A percentile compares a stretch with the other conserved stretches of the same genome.
These are phyloP conservation scores for Polylopha cassiicola DNA, from an alignment of 2,888 invertebrate species.

Conservation along the genomic window DNA sequence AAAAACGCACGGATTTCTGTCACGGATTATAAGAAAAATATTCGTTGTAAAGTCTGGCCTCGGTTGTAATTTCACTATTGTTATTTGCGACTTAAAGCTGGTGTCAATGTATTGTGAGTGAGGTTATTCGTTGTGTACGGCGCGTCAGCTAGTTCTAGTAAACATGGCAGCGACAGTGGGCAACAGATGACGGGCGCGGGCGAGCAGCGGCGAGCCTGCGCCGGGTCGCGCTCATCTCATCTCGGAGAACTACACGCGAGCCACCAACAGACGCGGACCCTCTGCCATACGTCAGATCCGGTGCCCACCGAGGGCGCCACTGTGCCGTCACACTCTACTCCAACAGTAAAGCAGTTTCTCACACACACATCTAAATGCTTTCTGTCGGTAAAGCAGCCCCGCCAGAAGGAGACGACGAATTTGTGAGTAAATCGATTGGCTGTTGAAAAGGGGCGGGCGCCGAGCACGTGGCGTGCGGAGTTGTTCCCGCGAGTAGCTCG, in stretches of 20 bases:
- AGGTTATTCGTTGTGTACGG: conserved; percentile 73
- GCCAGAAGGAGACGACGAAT: conserved; percentile 53
- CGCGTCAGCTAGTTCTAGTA: conserved; percentile 71
- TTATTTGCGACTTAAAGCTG: conserved; percentile 42
- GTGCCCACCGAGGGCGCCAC: conserved; percentile 53
- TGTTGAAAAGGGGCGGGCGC: conserved; percentile 63
- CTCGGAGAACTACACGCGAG: conserved; percentile 42
- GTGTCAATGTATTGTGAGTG: conserved; percentile 48
- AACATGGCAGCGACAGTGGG: conserved; percentile 69
- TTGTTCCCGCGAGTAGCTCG: conserved; percentile 44
- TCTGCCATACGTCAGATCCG: conserved; percentile 31
- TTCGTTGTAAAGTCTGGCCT: conserved; percentile 60
- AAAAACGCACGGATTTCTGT: conserved; percentile 8
- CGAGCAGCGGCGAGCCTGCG: conserved; percentile 63
- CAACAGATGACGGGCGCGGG: conserved; percentile 75
- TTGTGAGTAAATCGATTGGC: conserved; percentile 67
- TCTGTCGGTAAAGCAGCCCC: conserved; percentile 62
- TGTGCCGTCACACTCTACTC: conserved; percentile 39
- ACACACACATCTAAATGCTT: conserved; percentile 41
- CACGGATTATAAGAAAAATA: conserved; percentile 22
- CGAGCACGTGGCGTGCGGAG: conserved; percentile 63
- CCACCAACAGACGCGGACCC: conserved; percentile 49
- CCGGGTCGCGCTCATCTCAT: conserved; percentile 65
- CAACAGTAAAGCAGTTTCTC: conserved; percentile 39
- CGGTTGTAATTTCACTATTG: conserved; percentile 33